Percentiles rank a stretch among this genome's conserved stretches.
Conservation (phyloP, 2,888 invertebrate species). For the Xestia rhomboidea region DNA sequence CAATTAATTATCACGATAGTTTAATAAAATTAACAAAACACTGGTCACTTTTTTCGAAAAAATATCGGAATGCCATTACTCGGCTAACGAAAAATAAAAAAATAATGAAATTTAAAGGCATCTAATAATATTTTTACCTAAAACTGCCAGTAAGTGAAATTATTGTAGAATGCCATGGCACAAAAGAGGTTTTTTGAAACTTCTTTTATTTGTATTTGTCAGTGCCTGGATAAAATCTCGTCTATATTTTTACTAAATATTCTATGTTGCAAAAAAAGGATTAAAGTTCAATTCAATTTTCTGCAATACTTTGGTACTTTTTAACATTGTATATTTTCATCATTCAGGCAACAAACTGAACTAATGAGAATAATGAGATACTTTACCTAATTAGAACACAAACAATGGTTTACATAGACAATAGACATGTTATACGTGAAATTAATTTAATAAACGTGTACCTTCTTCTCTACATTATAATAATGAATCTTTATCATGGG, state of each 20-base stretch:
- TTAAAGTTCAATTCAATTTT: background rate
- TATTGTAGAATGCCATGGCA: background rate
- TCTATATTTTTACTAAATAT: background rate
- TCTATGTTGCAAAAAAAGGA: background rate
- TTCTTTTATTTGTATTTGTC: background rate
- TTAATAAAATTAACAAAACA: background rate
- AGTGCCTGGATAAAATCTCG: background rate
- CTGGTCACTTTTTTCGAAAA: background rate
- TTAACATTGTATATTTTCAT: background rate
- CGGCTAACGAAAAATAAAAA: background rate
- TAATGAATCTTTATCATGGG: background rate
- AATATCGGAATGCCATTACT: background rate
- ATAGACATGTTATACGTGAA: background rate
- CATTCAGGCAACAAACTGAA: background rate
- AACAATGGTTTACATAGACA: background rate
- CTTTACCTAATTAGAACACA: background rate
- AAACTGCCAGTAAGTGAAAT: constrained; percentile 5
- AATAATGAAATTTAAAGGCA: background rate
- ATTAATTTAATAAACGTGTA: constrained; percentile 4
- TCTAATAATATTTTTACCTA: background rate
- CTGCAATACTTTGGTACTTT: background rate
- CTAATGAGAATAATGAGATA: background rate
- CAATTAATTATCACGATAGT: background rate
- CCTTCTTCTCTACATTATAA: background rate
- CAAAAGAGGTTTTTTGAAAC: constrained; percentile 7